Conservation (phyloP, 37 sponge, comb jelly and placozoan species). For the Diacarnus erythraeanus region DNA sequence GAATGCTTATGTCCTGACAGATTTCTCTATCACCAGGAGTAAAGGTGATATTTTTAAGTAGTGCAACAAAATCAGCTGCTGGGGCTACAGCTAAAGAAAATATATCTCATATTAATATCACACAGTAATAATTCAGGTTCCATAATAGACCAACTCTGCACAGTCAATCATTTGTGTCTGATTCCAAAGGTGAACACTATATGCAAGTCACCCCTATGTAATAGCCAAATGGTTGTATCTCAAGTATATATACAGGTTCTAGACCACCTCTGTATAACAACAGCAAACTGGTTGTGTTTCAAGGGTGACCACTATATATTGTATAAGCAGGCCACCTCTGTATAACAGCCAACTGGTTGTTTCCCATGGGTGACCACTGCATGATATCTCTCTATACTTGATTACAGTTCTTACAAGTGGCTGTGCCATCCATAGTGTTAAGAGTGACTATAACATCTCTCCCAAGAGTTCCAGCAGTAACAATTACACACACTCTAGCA, state of each 20-base stretch:
- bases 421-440: neutral
- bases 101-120: neutral
- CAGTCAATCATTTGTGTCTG: neutral
- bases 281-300: no score
- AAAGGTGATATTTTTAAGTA: neutral
- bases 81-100: neutral
- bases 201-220: no score
- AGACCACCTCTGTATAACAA: no score
- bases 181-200: no score
- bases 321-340: no score
- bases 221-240: no score
- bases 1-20: neutral
- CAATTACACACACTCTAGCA: slow-evolving; percentile 6
- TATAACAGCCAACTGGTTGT: no score
- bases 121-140: neutral
- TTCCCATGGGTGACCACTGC: no score
- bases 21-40: neutral
- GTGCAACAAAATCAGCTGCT: neutral
- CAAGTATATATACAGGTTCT: no score
- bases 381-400: no score
- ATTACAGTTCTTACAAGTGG: slow-evolving; percentile 21
- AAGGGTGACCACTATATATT: no score
- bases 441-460: neutral
- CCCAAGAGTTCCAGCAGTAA: neutral
- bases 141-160: neutral